Evolutionary conservation across 2,797 vertebrate species (phyloP).

Genomic region (Buceros bicornis): DNA sequence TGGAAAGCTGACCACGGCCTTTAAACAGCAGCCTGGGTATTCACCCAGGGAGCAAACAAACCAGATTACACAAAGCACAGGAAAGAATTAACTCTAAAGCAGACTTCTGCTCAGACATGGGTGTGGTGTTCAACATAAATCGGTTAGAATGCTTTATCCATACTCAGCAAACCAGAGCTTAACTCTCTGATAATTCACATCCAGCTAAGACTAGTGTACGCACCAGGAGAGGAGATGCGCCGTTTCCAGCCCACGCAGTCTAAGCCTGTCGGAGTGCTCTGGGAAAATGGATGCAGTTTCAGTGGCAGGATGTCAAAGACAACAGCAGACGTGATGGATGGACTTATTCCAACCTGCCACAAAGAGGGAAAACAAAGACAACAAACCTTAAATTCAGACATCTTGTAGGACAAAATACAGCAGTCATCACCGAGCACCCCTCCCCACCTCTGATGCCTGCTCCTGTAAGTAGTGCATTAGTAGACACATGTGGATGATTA

Average conservation of each 20-base stretch:
- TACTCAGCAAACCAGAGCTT: neutral
- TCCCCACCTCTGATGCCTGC: neutral
- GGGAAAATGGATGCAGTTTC: conserved; percentile 85
- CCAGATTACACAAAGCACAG: neutral
- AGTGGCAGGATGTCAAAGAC: conserved; percentile 77
- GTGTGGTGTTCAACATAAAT: neutral
- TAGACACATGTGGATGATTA: neutral
- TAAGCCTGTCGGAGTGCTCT: conserved; percentile 88
- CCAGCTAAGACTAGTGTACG: conserved; percentile 43
- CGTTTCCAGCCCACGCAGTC: conserved; percentile 84
- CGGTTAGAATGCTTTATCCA: neutral
- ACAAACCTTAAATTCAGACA: neutral
- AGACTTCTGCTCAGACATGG: neutral
- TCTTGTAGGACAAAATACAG: neutral
- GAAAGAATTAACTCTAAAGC: neutral
- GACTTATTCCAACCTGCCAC: conserved; percentile 77
- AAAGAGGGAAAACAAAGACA: neutral
- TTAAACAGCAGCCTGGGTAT: neutral
- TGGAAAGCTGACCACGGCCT: neutral
- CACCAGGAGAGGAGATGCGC: conserved; percentile 79
- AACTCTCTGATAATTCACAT: neutral
- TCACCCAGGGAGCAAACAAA: neutral
- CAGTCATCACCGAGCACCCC: neutral
- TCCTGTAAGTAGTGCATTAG: neutral
- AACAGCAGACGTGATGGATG: conserved; percentile 59